Percentiles rank a stretch among this genome's conserved stretches.
Conservation (phyloP, 1,140 invertebrate species). For the Leptinotarsa defecta region DNA sequence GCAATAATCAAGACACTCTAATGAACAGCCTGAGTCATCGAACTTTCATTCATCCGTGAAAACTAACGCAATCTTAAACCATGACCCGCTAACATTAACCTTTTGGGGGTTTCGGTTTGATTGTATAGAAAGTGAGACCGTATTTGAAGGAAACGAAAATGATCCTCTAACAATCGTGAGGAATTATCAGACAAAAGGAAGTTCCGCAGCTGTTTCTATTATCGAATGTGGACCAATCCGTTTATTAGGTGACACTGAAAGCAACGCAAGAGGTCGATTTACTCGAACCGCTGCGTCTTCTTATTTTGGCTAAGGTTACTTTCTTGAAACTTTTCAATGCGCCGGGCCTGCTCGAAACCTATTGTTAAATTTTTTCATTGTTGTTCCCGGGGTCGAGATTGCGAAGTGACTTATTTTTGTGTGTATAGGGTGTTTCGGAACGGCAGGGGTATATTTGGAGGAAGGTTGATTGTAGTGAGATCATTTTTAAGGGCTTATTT, state of each 20-base stretch:
- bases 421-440: background rate
- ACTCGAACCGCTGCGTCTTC: background rate
- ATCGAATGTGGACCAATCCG: background rate
- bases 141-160: no score
- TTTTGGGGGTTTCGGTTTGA: no score
- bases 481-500: background rate
- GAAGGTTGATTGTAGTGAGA: background rate
- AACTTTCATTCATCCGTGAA: no score
- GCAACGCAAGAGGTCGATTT: background rate
- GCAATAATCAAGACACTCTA: no score
- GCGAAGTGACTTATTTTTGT: background rate
- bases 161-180: background rate
- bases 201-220: conserved; percentile 1
- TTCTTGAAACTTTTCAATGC: background rate
- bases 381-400: background rate
- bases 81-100: no score
- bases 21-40: no score
- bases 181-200: background rate
- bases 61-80: no score
- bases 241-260: background rate
- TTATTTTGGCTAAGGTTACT: background rate
- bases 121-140: no score
- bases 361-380: conserved; percentile 3
- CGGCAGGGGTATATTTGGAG: background rate
- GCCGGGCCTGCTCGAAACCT: background rate